Conservation (phyloP, 1,140 invertebrate species). For the Lepidurus packardi region DNA sequence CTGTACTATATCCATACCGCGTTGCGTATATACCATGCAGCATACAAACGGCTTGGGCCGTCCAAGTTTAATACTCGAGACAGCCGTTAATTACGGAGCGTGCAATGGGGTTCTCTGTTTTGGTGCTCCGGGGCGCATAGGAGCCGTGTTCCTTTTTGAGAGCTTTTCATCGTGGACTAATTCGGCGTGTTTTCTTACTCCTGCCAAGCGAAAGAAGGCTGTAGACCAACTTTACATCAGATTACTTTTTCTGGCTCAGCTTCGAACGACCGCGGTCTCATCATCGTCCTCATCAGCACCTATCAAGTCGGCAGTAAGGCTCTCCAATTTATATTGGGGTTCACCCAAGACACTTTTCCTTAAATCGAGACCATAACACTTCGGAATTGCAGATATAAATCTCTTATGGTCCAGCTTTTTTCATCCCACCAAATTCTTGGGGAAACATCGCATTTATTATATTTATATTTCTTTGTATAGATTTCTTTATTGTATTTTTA, state of each 20-base stretch:
- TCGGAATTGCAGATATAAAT: too few relatives aligned
- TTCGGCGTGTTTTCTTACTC: slow-evolving; percentile 45
- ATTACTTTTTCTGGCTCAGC: not conserved
- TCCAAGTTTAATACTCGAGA: not conserved
- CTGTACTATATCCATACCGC: not conserved
- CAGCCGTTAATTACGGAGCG: slow-evolving; percentile 16
- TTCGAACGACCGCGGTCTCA: not conserved
- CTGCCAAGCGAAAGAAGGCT: not conserved
- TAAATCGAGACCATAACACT: too few relatives aligned
- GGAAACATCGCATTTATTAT: too few relatives aligned
- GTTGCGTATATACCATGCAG: not conserved
- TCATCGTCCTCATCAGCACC: not conserved
- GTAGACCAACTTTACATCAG: not conserved
- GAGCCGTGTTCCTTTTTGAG: slow-evolving; percentile 69
- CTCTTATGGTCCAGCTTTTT: too few relatives aligned
- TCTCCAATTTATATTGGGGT: not conserved
- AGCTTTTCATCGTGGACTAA: slow-evolving; percentile 63
- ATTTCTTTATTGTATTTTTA: too few relatives aligned
- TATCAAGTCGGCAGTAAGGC: not conserved
- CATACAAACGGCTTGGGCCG: not conserved
- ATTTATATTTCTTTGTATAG: too few relatives aligned
- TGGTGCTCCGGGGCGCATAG: not conserved
- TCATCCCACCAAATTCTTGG: too few relatives aligned
- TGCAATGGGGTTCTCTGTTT: slow-evolving; percentile 12
- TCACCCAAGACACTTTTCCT: not conserved